Evolutionary conservation across 1,140 invertebrate species (phyloP).

Genomic region (Hyles vespertilio): DNA sequence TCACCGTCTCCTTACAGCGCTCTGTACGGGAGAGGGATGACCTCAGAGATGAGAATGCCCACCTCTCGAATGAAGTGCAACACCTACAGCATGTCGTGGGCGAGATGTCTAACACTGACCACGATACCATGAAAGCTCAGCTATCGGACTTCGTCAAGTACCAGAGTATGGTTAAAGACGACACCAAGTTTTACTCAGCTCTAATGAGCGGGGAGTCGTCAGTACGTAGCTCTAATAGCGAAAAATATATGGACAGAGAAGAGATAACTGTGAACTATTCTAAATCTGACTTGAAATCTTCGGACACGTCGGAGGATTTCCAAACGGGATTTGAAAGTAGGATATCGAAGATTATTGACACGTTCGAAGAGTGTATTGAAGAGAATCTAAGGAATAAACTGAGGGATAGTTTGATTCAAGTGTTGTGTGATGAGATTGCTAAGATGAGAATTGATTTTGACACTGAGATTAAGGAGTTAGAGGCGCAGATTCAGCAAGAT

Average conservation of each 20-base stretch:
- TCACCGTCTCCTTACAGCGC: constrained; percentile 78
- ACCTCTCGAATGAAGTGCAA: constrained; percentile 78
- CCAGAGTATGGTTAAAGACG: constrained; percentile 63
- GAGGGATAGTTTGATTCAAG: constrained; percentile 73
- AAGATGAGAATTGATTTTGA: constrained; percentile 66
- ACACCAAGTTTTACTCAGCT: constrained; percentile 64
- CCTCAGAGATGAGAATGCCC: constrained; percentile 77
- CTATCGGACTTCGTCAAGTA: constrained; percentile 67
- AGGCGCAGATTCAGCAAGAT: constrained; percentile 57
- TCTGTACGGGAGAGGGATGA: constrained; percentile 77
- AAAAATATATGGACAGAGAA: constrained; percentile 65
- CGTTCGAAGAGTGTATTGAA: constrained; percentile 60
- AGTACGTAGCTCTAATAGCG: constrained; percentile 50
- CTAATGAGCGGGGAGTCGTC: constrained; percentile 52
- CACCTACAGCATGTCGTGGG: constrained; percentile 77
- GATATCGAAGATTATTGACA: constrained; percentile 55
- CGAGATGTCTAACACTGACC: constrained; percentile 69
- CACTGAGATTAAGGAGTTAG: constrained; percentile 67
- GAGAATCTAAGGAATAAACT: constrained; percentile 66
- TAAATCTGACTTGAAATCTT: constrained; percentile 54
- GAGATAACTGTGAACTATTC: constrained; percentile 65
- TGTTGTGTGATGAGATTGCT: constrained; percentile 67
- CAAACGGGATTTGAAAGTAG: constrained; percentile 57
- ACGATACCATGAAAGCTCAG: constrained; percentile 66
- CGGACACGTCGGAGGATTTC: constrained; percentile 50